Evolutionary conservation across 2,113 vertebrate species (phyloP).

Genomic region (Phyllostomus discolor): DNA sequence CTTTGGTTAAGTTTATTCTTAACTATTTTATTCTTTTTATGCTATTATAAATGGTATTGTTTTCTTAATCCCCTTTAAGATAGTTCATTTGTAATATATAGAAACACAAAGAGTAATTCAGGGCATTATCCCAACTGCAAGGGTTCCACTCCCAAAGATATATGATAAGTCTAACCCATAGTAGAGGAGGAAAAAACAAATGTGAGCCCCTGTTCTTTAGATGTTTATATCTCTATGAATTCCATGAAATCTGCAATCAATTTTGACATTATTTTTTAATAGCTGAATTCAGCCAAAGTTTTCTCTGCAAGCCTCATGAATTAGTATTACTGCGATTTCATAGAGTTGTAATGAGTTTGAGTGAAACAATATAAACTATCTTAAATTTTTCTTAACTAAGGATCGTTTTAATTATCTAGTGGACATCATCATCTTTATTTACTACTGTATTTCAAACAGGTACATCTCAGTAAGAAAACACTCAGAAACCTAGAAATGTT

Average conservation of each 20-base stretch:
- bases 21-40: neutral
- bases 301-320: neutral
- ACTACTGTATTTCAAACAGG: neutral
- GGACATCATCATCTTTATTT: neutral
- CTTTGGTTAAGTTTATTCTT: neutral
- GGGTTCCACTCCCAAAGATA: neutral
- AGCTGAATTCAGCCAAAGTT: neutral
- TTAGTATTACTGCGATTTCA: neutral
- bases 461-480: neutral
- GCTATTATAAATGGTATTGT: neutral
- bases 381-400: neutral
- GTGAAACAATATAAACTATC: neutral
- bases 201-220: neutral
- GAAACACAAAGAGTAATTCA: neutral
- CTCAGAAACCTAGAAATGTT: neutral
- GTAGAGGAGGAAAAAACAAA: accelerated
- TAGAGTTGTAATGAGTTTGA: neutral
- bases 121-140: neutral
- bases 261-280: neutral
- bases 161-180: neutral
- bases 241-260: neutral
- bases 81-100: neutral
- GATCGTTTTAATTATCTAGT: neutral
- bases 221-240: neutral
- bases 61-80: neutral